Evolutionary conservation across 1,140 invertebrate genomes (phyloP), one percentile per base, ranked within the genome.

Genomic region (Cardiocondyla obscurior): DNA sequence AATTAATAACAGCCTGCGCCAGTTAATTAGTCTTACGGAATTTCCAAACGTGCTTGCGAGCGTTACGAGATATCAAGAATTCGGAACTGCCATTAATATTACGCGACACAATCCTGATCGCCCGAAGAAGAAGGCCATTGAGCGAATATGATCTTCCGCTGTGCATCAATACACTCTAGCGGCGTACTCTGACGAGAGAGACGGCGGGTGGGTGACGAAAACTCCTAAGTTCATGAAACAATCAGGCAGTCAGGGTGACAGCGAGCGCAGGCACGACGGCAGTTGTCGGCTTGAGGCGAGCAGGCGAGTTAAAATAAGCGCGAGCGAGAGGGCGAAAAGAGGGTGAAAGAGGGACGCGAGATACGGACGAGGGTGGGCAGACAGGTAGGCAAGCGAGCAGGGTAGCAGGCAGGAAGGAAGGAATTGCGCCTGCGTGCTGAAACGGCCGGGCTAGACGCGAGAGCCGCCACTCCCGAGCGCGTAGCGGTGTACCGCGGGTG

Each of bases 391-490:
- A 62, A 53, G 83, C 25, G 65, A 22, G 77, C 65, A 82, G 64
- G 86, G 53, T 73, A 64, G 72, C 55, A 58, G 49, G 76, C 79
- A 88, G 74, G 72, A 70, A 88, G 84, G 82, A 85, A 88, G 74
- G 81, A 84, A 86, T 83, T 70, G 92, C 93, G 93, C 91, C 28
- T 93, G 93, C 93, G 93, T 92, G 79, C 39, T 87, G 67, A 77
- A 89, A 84, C 91, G 92, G 90, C 92, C 92, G 90, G 92, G 92
- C 89, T 90, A 93, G 89, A 91, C 83, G 90, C 90, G 90, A 93
- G 90, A 91, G 91, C 89, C 93, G 93, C 94, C 94, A 94, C 93
- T 93, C 93, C 93, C 93, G 93, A 92, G 92, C 93, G 93, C 87
- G 87, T 84, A 89, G 86, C 93, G 93, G 91, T 92, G 92, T 93